phyloP scores from a whole-genome alignment of 92 coral and sea anemone genomes.

The Umimayanthus kanabou region DNA sequence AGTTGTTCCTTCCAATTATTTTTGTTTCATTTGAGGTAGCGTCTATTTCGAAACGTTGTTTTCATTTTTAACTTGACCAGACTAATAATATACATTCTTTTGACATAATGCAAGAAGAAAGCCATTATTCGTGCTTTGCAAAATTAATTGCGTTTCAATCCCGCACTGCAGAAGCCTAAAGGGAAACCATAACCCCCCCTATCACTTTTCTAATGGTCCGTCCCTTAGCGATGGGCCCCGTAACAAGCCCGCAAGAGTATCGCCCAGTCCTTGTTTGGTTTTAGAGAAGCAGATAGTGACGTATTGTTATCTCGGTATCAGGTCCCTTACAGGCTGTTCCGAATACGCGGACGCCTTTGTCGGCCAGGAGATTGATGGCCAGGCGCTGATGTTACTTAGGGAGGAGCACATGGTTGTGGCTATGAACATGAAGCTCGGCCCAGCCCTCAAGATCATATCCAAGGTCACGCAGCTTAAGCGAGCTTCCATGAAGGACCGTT shows the following conservation, averaged over 20 bases:
- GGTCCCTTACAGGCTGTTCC: slow-evolving; percentile 86
- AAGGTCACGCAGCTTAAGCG: slow-evolving; percentile 95
- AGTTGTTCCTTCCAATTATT: too few species aligned
- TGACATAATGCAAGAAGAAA: too few species aligned
- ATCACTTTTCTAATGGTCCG: too few species aligned
- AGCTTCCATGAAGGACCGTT: slow-evolving; percentile 77
- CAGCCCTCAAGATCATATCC: slow-evolving; percentile 96
- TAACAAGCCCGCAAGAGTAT: too few species aligned
- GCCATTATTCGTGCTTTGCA: too few species aligned
- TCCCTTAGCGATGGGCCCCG: neutral
- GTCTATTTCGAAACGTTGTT: too few species aligned
- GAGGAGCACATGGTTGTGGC: slow-evolving; percentile 99
- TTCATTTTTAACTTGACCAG: too few species aligned
- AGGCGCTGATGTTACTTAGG: slow-evolving; percentile 93
- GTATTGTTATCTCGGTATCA: slow-evolving; percentile 32
- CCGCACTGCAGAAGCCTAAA: too few species aligned
- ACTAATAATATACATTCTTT: too few species aligned
- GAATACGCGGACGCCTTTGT: slow-evolving; percentile 97
- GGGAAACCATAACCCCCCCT: too few species aligned
- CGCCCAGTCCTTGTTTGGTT: neutral
- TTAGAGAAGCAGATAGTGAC: neutral
- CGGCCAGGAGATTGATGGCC: slow-evolving; percentile 96
- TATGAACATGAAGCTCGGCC: slow-evolving; percentile 96
- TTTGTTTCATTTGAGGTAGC: too few species aligned
- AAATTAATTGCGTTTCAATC: too few species aligned